Conservation (phyloP, 2,113 vertebrate genomes). For the Puma concolor region DNA sequence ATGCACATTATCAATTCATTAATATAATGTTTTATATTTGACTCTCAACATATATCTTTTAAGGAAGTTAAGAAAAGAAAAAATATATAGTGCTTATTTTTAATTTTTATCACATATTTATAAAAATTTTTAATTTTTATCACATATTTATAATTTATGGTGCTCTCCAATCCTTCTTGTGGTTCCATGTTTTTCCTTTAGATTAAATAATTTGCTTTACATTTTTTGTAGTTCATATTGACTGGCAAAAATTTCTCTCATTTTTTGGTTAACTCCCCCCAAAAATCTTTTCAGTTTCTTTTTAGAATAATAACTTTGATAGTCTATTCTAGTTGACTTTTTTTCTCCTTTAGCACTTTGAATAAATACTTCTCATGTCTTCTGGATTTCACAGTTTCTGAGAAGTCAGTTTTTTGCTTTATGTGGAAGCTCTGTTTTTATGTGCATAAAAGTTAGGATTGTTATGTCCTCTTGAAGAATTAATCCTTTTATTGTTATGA, state of each 20-base stretch:
- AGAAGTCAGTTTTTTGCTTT: neutral
- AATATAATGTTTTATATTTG: neutral
- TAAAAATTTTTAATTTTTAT: too few relatives aligned
- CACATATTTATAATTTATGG: neutral
- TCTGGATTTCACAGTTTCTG: neutral
- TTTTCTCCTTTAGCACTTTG: neutral
- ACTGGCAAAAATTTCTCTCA: neutral
- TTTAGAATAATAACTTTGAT: neutral
- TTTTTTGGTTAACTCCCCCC: neutral
- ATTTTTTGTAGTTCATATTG: neutral
- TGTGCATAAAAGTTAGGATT: neutral
- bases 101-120: neutral
- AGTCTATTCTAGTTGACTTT: neutral
- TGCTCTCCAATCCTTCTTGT: neutral
- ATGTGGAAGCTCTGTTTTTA: neutral
- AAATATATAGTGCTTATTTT: neutral
- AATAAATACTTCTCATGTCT: neutral
- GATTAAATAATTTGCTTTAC: neutral
- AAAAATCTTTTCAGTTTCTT: neutral
- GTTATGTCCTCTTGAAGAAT: neutral
- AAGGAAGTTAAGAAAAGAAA: neutral
- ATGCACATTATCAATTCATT: neutral
- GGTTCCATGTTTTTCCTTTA: neutral
- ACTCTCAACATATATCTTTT: neutral
- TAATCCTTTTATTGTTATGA: neutral